These are phyloP conservation scores for Cenopis cana DNA, from an alignment of 2,888 invertebrate species.

Conservation along the genomic window DNA sequence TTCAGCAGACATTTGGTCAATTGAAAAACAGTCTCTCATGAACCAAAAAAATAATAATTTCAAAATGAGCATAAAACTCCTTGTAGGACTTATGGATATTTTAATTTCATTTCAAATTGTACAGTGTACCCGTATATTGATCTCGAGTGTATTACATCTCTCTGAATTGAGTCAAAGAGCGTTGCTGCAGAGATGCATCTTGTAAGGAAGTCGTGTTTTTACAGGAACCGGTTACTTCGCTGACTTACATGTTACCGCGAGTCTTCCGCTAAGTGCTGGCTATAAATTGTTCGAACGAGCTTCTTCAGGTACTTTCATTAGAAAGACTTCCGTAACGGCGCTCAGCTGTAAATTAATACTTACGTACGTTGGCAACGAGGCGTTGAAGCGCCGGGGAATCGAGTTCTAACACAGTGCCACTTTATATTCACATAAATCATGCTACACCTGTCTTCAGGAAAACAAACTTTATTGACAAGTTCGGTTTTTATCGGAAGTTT, in stretches of 20 bases:
- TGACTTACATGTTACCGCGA: conserved; percentile 52
- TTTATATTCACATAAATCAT: conserved; percentile 1
- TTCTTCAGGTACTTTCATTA: conserved; percentile 75
- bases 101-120: too few relatives aligned
- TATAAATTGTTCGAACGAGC: conserved; percentile 72
- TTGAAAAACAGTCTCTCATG: too few relatives aligned
- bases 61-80: too few relatives aligned
- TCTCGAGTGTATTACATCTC: too few relatives aligned
- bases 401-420: conserved; percentile 3
- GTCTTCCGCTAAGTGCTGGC: conserved; percentile 73
- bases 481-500: background rate
- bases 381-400: conserved; percentile 2
- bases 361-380: conserved; percentile 16
- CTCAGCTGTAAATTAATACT: conserved; percentile 51
- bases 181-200: conserved; percentile 34
- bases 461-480: background rate
- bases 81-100: too few relatives aligned
- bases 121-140: too few relatives aligned
- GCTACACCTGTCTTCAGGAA: background rate
- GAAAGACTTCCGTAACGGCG: conserved; percentile 59
- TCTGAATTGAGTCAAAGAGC: background rate
- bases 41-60: too few relatives aligned
- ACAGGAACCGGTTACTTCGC: conserved; percentile 59
- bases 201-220: conserved; percentile 56
- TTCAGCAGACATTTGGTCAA: too few relatives aligned